Evolutionary conservation across 2,797 vertebrate genomes (phyloP).

Genomic region (Sardinella longiceps): DNA sequence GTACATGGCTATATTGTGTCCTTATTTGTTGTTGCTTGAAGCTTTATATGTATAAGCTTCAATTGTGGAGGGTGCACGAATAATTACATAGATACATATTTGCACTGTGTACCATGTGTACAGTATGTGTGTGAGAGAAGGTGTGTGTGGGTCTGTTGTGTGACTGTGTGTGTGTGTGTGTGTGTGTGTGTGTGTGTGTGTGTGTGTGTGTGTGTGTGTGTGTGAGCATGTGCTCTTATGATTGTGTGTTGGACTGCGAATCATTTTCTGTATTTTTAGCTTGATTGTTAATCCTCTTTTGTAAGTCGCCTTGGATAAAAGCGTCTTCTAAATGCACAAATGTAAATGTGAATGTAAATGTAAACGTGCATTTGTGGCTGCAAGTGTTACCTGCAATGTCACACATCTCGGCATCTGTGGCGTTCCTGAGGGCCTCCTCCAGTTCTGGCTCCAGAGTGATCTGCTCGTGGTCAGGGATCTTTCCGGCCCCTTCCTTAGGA

Average conservation of each 20-base stretch:
- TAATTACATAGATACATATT: no score
- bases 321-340: no score
- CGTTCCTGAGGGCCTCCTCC: slow-evolving; percentile 90
- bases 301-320: no score
- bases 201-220: neutral
- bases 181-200: neutral
- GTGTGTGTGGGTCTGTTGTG: neutral
- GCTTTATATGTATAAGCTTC: no score
- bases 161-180: neutral
- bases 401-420: slow-evolving; percentile 95
- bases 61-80: no score
- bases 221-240: neutral
- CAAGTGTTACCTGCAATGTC: slow-evolving; percentile 86
- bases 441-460: slow-evolving; percentile 91
- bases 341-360: no score
- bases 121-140: neutral
- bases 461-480: slow-evolving; percentile 83
- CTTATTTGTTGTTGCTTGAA: neutral
- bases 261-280: no score
- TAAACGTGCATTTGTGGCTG: neutral
- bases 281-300: no score
- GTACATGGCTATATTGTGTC: no score
- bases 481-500: slow-evolving; percentile 75
- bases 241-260: no score
- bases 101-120: neutral